phyloP scores from a whole-genome alignment of 2,113 vertebrate species.

The Dicrurus megarhynchus region DNA sequence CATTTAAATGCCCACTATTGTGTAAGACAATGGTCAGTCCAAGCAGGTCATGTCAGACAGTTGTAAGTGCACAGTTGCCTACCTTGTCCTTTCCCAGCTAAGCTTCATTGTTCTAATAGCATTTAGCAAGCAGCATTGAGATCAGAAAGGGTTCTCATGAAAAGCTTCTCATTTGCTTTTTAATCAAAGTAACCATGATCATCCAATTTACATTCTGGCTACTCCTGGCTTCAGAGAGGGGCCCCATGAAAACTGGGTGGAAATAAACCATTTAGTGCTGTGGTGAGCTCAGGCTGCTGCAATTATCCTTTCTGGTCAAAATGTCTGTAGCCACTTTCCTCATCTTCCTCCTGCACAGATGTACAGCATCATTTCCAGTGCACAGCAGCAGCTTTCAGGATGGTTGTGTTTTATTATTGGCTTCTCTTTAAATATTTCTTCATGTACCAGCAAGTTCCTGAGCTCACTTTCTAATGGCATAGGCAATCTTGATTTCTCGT shows the following conservation, averaged over 20 bases:
- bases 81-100: not conserved
- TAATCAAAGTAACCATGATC: not conserved
- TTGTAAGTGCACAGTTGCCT: not conserved
- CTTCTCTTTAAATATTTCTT: not conserved
- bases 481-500: not conserved
- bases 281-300: not conserved
- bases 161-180: not conserved
- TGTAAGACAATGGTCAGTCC: not conserved
- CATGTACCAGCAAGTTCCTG: not conserved
- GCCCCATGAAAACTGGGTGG: not conserved
- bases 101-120: not conserved
- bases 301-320: not conserved
- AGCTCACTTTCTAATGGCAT: not conserved
- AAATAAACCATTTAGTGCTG: not conserved
- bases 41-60: not conserved
- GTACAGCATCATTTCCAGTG: not conserved
- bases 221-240: not conserved
- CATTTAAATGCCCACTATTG: not conserved
- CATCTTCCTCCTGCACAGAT: not conserved
- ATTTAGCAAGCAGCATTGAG: not conserved
- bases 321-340: not conserved
- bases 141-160: not conserved
- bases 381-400: not conserved
- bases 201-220: not conserved
- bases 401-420: not conserved